Base-by-base conservation (phyloP, 1,140 invertebrate genomes). In the Zophobas morio region DNA sequence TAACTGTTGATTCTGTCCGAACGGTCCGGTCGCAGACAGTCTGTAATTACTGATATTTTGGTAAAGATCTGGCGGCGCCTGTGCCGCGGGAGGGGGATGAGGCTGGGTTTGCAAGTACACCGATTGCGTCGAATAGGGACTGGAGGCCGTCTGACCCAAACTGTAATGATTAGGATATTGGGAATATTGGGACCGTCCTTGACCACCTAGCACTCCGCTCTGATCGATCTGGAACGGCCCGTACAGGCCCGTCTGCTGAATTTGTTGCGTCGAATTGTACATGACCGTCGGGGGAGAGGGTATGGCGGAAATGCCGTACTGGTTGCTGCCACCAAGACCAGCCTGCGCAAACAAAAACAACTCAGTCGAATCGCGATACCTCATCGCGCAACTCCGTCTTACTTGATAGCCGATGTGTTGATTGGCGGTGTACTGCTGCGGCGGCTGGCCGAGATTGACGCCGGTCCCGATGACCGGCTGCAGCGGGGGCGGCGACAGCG, bases 241-340 rank as follows among this genome's bases (percentile, higher is more conserved):
- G 80, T 94, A 94, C 37, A 97, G 88, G 60, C 94, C 92, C 66
- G 93, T 92, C 86, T 96, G 95, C 72, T 82, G 83, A 33, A 89
- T 76, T 81, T 94, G 87, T 85, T 94, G 92, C 74, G 92, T 91
- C 35, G 94, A 92, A 78, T 95, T 95, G 74, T 94, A 92, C 2
- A 95, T 42, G 72, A 75, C 34, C 1, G 92, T 92, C 8, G 94
- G 94, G 6, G 95, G 94, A 56, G 94, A 96, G 5, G 95, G 94
- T 81, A 94, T 93, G 6, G 94, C 93, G 37, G 94, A 92, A 82
- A 96, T 92, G 1, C 93, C 92, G 79, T 94, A 95, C 81, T 93
- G 93, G 32, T 90, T 85, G 46, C 78, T 84, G 73, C 83, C 78
- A 70, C 81, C 81, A 49, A 84, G 76, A n/a, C 79, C 71, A 6